Conservation (phyloP, 2,113 vertebrate species). For the Trochalopteron elliotii region DNA sequence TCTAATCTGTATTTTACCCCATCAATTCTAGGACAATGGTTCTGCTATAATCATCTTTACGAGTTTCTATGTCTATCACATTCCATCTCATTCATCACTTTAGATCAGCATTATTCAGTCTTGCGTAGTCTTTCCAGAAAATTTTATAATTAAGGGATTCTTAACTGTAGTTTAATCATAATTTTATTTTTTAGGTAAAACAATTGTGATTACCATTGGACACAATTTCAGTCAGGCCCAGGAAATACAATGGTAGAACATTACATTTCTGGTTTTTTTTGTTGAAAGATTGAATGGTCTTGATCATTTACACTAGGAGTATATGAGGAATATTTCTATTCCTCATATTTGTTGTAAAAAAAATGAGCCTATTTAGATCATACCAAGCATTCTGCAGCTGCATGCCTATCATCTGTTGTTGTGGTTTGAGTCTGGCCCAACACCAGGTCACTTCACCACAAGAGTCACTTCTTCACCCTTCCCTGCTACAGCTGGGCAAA, state of each 20-base stretch:
- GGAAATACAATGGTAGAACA: neutral
- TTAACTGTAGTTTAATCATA: neutral
- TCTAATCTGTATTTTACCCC: neutral
- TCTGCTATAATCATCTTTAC: neutral
- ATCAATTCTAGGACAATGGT: neutral
- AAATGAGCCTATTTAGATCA: neutral
- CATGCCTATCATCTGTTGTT: neutral
- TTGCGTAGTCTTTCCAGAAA: neutral
- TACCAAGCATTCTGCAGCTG: neutral
- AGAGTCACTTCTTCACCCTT: fast-evolving
- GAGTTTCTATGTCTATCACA: neutral
- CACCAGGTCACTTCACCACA: fast-evolving
- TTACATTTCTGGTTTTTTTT: neutral
- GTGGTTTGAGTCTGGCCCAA: neutral
- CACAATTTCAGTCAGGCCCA: neutral
- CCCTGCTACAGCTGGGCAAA: neutral
- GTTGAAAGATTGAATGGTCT: neutral
- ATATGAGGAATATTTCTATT: neutral
- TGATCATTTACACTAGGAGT: neutral
- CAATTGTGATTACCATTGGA: neutral
- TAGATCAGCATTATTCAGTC: neutral
- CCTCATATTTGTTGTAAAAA: neutral
- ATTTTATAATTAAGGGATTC: neutral
- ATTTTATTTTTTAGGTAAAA: neutral
- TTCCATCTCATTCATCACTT: neutral